Evolutionary conservation across 2,797 vertebrate species (phyloP).

Genomic region (Dermochelys coriacea): DNA sequence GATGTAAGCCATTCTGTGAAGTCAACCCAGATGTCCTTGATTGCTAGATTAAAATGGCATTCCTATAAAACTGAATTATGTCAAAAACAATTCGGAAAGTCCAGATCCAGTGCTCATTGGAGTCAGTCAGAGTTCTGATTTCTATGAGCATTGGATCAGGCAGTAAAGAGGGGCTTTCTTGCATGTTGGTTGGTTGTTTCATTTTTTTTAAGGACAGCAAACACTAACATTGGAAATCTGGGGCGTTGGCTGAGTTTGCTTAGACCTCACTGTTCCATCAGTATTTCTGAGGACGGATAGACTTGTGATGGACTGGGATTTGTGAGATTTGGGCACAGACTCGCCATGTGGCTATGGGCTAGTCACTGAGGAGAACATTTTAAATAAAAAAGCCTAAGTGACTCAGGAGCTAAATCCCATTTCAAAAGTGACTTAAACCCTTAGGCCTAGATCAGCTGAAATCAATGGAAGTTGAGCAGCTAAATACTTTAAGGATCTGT

Average conservation of each 20-base stretch:
- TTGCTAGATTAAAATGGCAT: not conserved
- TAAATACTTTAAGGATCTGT: not conserved
- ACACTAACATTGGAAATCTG: not conserved
- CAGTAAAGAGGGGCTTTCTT: not conserved
- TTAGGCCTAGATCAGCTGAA: not conserved
- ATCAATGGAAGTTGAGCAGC: not conserved
- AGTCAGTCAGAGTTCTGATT: not conserved
- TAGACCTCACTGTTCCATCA: rapidly evolving
- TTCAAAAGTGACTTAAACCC: not conserved
- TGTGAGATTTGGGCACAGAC: not conserved
- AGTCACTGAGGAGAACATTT: not conserved
- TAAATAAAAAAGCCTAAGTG: not conserved
- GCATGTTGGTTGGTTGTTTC: not conserved
- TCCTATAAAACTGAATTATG: not conserved
- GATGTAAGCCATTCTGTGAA: constrained; percentile 49
- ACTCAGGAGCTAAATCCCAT: not conserved
- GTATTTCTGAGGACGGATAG: not conserved
- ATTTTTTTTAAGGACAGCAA: not conserved
- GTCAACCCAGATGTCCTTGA: constrained; percentile 30
- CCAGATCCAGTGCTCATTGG: not conserved
- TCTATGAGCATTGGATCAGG: not conserved
- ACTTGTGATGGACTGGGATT: not conserved
- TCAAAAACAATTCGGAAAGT: not conserved
- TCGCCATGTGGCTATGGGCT: rapidly evolving
- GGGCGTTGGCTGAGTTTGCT: not conserved